Base-by-base conservation (phyloP, 2,888 invertebrate species). In the Nemoura dubitans region DNA sequence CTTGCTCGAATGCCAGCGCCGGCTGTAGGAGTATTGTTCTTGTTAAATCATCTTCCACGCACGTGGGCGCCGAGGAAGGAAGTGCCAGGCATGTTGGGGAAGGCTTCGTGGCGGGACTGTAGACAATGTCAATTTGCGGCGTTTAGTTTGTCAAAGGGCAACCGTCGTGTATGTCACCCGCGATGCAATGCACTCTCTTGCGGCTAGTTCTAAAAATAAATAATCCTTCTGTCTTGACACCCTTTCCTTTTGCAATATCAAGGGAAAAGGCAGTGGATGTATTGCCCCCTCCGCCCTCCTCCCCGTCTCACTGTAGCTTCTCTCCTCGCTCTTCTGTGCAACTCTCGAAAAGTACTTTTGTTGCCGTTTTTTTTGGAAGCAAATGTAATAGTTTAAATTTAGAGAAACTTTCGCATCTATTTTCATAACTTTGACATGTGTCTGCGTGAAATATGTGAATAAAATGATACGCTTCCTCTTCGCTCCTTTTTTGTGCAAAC, bases 241-340 rank as follows among this genome's bases (percentile, higher is more conserved):
- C 59, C 59, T 59, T 59, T 21, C 21, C 59, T 21, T 59, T 59
- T 21, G 59, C 59, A 59, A 59, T 59, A 14, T 59, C 59, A 59
- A 59, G 59, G 59, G 59, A 59, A 21, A 59, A 59, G 59, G 59
- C 59, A 59, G 59, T 59, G 59, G 59, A 59, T 59, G 59, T 59
- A 59, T 21, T 3, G 14, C 16, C 16, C 16, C 14, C 59, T 14
- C 21, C 6, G 14, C 16, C 16, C 16, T 59, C 59, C 59, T 59
- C 59, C 10, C 36, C 36, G 36, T 36, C 10, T 10, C 36, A 3
- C 36, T 36, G 10, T 6, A 10, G 3, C 36, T 36, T 36, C 10
- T 36, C 36, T 10, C 36, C 36, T 36, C 36, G 36, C 36, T 36
- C 10, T 36, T 36, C 36, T 10, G 21, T 21, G 21, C 59, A 21